Base-by-base conservation (phyloP, 2,888 invertebrate species). In the Dryobota labecula region DNA sequence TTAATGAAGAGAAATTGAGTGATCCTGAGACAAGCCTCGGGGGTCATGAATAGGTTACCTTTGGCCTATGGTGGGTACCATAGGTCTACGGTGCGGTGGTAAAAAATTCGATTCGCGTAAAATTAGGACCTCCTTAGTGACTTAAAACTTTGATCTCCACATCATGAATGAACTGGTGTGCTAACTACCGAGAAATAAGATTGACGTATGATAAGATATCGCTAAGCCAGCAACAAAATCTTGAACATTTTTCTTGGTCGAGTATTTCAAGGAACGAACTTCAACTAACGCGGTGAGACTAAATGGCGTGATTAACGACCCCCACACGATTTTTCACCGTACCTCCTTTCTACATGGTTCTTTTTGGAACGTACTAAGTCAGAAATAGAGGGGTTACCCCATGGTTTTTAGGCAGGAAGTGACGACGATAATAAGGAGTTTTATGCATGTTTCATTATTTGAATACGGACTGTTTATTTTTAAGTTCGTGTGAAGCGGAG, bases 391-490 rank as follows among this genome's bases (percentile, higher is more conserved):
- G 85, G 86, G 78, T 89, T 88, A 88, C 88, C 88, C 89, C 86
- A 89, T 80, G 85, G 41, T 61, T 76, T 58, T 61, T 87, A 82
- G 88, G 85, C 92, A 92, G 94, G 94, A 94, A 94, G 92, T 91
- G 90, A 90, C 66, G 78, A 62, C 90, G 90, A 90, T 90, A 92
- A 90, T 89, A 91, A 90, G 90, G 90, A 90, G 90, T 93, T 94
- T 94, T 94, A 94, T 94, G 92, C 89, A 88, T 87, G 89, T 92
- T 91, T 91, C 92, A 92, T 93, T 93, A 93, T 92, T 92, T 83
- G 79, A 86, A 88, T 89, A 87, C 70, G 67, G 77, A 89, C 89
- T 91, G 91, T 92, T 93, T 94, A 92, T 94, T 93, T 93, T 88
- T 89, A 89, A 89, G 86, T 87, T 86, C 86, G 85, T 85, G 84